These are phyloP conservation scores for Clistopyga incitator DNA, from an alignment of 2,888 invertebrate genomes.

Conservation along the genomic window DNA sequence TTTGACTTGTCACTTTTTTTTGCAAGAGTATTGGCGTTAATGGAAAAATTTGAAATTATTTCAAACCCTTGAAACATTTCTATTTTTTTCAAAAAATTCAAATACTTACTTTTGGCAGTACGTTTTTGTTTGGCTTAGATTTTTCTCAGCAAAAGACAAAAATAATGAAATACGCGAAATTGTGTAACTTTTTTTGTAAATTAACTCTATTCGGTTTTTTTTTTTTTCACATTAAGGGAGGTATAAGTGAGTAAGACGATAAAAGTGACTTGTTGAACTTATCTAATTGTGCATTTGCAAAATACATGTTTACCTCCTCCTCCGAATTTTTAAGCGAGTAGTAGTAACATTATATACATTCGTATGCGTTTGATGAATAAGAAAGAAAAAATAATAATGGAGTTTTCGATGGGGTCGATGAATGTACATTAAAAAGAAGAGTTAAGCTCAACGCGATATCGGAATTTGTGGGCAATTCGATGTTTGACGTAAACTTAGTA, in stretches of 20 bases:
- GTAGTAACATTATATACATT: slow-evolving; percentile 63
- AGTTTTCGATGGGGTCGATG: slow-evolving; percentile 52
- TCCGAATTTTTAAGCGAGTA: slow-evolving; percentile 6
- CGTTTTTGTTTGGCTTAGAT: too few species aligned
- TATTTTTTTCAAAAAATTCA: too few species aligned
- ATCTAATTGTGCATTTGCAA: slow-evolving; percentile 39
- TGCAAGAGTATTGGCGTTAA: too few species aligned
- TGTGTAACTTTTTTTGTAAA: too few species aligned
- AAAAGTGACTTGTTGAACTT: slow-evolving; percentile 16
- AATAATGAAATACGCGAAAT: too few species aligned
- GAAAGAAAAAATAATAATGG: slow-evolving; percentile 42
- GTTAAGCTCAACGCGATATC: not conserved
- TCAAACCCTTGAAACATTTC: too few species aligned
- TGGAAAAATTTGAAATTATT: too few species aligned
- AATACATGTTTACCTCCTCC: slow-evolving; percentile 38
- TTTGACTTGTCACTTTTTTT: too few species aligned
- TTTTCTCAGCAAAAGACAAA: too few species aligned
- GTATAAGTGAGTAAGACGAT: not conserved
- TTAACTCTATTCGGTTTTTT: too few species aligned
- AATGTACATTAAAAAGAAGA: slow-evolving; percentile 22
- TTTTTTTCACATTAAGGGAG: not conserved
- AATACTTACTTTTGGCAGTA: too few species aligned
- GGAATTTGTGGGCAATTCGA: slow-evolving; percentile 26
- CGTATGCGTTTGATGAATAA: slow-evolving; percentile 37
- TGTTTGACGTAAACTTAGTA: slow-evolving; percentile 12